These are phyloP conservation scores for Orthonyx spaldingii DNA, from an alignment of 2,113 vertebrate genomes.

Conservation along the genomic window DNA sequence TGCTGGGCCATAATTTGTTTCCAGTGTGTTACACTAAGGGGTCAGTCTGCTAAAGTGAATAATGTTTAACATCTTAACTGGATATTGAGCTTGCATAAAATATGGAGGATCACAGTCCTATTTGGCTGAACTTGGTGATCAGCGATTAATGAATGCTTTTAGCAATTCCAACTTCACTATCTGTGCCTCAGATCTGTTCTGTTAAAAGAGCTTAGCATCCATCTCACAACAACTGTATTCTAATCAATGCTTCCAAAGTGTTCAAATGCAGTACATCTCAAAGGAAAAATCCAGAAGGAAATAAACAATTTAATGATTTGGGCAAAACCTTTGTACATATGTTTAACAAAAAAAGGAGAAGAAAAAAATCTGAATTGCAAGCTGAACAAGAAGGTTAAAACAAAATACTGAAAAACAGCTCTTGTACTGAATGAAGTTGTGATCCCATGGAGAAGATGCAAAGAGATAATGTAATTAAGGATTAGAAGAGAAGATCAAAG, in stretches of 20 bases:
- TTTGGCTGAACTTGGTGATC: not conserved
- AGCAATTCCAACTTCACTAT: not conserved
- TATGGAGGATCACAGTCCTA: not conserved
- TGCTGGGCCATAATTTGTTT: fast-evolving
- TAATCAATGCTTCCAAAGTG: not conserved
- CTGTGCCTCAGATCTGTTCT: not conserved
- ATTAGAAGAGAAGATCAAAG: not conserved
- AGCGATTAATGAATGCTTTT: not conserved
- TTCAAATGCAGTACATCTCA: not conserved
- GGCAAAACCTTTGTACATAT: not conserved
- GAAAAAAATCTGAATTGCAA: not conserved
- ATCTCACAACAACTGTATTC: not conserved
- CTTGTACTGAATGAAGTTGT: not conserved
- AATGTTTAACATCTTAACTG: not conserved
- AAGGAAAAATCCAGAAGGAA: not conserved
- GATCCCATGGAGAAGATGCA: not conserved
- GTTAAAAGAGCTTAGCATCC: not conserved
- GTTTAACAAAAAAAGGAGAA: not conserved
- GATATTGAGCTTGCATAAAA: not conserved
- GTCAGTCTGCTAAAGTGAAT: not conserved
- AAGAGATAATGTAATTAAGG: not conserved
- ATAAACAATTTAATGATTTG: not conserved
- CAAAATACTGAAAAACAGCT: not conserved
- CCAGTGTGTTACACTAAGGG: not conserved
- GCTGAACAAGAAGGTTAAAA: not conserved